Percentiles rank a stretch among this genome's conserved stretches.
These are phyloP conservation scores for Tenebrio molitor DNA, from an alignment of 1,140 invertebrate genomes.

Conservation along the genomic window DNA sequence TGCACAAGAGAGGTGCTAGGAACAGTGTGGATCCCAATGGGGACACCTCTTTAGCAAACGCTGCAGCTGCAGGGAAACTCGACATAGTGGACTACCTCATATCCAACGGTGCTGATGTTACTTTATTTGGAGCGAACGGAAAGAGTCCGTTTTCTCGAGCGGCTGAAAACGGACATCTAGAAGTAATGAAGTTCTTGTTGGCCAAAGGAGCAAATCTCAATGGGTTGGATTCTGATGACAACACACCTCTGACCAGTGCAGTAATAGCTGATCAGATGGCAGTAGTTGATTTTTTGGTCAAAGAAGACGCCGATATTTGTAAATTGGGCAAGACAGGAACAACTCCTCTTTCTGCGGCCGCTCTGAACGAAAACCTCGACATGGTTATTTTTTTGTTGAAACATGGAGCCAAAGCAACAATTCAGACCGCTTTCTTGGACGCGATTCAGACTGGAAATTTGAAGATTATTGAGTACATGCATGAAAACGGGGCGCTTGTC, in stretches of 20 bases:
- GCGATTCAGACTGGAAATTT: background rate
- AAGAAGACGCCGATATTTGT: background rate
- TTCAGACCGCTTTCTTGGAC: background rate
- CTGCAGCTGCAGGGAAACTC: slow-evolving; percentile 7
- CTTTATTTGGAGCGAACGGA: background rate
- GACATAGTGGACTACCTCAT: slow-evolving; percentile 1
- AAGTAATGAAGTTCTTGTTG: background rate
- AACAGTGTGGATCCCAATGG: background rate
- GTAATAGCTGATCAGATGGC: background rate
- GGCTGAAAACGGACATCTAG: background rate
- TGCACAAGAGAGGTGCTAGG: background rate
- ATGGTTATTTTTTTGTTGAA: background rate
- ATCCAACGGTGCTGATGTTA: background rate
- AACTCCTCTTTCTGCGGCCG: background rate
- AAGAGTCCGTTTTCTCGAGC: slow-evolving; percentile 16
- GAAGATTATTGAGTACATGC: background rate
- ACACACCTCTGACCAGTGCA: background rate
- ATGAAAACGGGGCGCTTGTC: background rate
- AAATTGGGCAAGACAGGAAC: background rate
- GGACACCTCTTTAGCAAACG: slow-evolving; percentile 9
- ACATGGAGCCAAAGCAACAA: background rate
- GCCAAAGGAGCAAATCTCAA: background rate
- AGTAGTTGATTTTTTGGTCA: background rate
- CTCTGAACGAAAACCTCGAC: background rate
- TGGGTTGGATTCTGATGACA: background rate